Base-by-base conservation (phyloP, 2,888 invertebrate species). In the Vannuccia rotundouncinata region DNA sequence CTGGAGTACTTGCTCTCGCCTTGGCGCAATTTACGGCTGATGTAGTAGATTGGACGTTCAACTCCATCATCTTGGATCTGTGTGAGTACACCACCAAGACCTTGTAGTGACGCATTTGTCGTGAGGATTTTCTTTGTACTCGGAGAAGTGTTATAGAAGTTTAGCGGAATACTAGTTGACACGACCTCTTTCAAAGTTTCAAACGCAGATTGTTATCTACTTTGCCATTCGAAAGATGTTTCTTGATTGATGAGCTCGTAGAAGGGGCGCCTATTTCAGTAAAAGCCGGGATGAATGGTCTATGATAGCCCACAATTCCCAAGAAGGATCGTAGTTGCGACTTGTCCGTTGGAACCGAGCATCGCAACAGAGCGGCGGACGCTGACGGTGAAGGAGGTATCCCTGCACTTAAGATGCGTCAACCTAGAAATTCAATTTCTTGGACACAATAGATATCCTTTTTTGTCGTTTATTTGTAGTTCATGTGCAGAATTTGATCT, bases 71-170 rank as follows among this genome's bases (percentile, higher is more conserved):
- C 31, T 31, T 75, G 75, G 31, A 75, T 31, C 5, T 75, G 75
- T 29, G 75, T 31, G 29, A 27, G 75, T 29, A 75, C 29, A n/a
- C 75, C 75, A 75, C 75, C 75, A 75, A 75, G 29, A 31, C 75
- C 75, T 29, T 75, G 29, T 29, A 31, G 29, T 31, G 75, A 75
- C 31, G 75, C 75, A 75, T 75, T 29, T 31, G 29, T 75, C 30
- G 75, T 75, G 29, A 75, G 31, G 29, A 75, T 75, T 29, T 22
- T 75, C 75, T 75, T 75, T 31, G 75, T 75, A 31, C 31, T 75
- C 75, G 31, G 30, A 31, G 75, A 75, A 75, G 75, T 75, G 31
- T 29, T 29, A 29, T 31, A 73, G 29, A 73, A 28, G 22, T 5
- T n/a, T 27, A 73, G 29, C 29, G 73, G 73, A 5, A 73, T 73